These are phyloP conservation scores for Euglossa dilemma DNA, from an alignment of 1,140 invertebrate genomes.

Conservation along the genomic window DNA sequence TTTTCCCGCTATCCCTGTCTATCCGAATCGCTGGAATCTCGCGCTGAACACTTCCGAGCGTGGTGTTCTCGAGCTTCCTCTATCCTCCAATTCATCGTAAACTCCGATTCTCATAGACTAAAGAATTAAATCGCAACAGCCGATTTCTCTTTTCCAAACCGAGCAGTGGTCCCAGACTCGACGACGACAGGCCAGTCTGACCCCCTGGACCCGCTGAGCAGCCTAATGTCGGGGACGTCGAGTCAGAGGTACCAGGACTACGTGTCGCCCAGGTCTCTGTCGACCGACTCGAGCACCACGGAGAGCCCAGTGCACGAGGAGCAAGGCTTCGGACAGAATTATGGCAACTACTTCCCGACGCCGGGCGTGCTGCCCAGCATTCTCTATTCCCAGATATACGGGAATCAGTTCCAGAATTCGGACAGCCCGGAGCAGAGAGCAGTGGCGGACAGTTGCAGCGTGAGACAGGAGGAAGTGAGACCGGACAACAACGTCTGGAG, in stretches of 20 bases:
- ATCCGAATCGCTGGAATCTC: too few species aligned
- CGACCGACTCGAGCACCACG: conserved; percentile 91
- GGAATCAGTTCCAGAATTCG: conserved; percentile 90
- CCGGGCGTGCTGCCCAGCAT: conserved; percentile 89
- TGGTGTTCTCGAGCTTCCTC: too few species aligned
- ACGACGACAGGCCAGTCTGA: conserved; percentile 85
- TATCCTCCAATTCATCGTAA: too few species aligned
- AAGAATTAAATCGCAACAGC: background rate
- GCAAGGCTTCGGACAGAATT: conserved; percentile 84
- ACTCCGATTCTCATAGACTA: background rate
- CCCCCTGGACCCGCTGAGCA: conserved; percentile 88
- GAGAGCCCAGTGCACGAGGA: conserved; percentile 92
- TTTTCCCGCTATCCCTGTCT: too few species aligned
- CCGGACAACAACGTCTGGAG: conserved; percentile 82
- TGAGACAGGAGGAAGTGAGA: conserved; percentile 81
- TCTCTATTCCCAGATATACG: conserved; percentile 92
- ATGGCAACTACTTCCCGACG: conserved; percentile 86
- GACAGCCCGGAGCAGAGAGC: conserved; percentile 77
- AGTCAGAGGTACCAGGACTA: conserved; percentile 80
- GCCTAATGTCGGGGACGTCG: conserved; percentile 82
- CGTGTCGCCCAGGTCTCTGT: conserved; percentile 87
- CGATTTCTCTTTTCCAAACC: conserved; percentile 18
- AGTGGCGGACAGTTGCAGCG: conserved; percentile 78
- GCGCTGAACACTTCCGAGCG: too few species aligned
- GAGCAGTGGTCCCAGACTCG: conserved; percentile 87